Evolutionary conservation across 2,113 vertebrate species (phyloP).

Genomic region (Piaya cayana): DNA sequence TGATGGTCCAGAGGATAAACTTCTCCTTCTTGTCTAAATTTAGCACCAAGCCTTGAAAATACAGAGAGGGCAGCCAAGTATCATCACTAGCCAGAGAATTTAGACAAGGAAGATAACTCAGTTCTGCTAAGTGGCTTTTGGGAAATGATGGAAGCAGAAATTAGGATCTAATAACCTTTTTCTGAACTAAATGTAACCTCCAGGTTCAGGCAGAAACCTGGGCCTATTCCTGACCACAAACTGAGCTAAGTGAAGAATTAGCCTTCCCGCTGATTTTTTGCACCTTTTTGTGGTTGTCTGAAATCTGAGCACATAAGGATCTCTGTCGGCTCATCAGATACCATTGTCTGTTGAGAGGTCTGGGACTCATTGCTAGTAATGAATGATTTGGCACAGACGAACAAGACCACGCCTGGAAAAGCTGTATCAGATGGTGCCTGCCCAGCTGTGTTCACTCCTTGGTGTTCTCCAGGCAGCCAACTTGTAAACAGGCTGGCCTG

Average conservation of each 20-base stretch:
- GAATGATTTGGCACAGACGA: not conserved
- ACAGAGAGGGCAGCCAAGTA: not conserved
- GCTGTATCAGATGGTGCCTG: not conserved
- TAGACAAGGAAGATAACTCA: not conserved
- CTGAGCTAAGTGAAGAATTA: not conserved
- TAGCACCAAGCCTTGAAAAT: not conserved
- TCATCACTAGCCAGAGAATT: not conserved
- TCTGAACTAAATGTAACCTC: not conserved
- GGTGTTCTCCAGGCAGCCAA: not conserved
- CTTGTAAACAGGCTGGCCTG: not conserved
- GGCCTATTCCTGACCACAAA: not conserved
- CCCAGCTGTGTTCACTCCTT: not conserved
- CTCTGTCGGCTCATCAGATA: not conserved
- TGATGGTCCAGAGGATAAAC: not conserved
- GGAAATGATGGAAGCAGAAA: not conserved
- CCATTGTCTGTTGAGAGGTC: not conserved
- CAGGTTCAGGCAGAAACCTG: not conserved
- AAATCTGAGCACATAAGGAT: not conserved
- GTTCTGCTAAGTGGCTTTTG: not conserved
- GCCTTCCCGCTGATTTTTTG: not conserved
- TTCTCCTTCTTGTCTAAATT: slow-evolving; percentile 8
- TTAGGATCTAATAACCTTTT: not conserved
- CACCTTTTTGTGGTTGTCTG: not conserved
- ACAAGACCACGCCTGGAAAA: not conserved
- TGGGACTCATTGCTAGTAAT: not conserved